These are phyloP conservation scores for Thunnus thynnus DNA, from an alignment of 2,113 vertebrate genomes.

Conservation along the genomic window DNA sequence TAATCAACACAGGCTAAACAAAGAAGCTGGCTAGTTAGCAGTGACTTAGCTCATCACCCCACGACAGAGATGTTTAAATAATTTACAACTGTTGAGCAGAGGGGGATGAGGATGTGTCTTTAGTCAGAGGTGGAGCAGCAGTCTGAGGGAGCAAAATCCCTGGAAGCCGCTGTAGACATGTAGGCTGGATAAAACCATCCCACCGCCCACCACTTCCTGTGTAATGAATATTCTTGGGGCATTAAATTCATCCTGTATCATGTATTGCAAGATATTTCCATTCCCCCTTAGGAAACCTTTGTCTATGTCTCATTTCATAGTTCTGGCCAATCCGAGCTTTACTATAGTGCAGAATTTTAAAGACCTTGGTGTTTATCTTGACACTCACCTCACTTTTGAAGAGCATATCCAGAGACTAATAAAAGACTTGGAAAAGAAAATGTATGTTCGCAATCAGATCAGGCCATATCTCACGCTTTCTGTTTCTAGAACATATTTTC, in stretches of 20 bases:
- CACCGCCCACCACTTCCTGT: conserved; percentile 69
- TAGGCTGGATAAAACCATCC: conserved; percentile 57
- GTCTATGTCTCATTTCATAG: too few relatives aligned
- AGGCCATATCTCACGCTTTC: too few relatives aligned
- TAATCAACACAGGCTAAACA: conserved; percentile 33
- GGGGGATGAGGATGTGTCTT: conserved; percentile 28
- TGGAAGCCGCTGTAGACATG: conserved; percentile 53
- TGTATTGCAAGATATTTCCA: conserved; percentile 19
- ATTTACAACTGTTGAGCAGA: conserved; percentile 49
- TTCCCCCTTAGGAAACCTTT: too few relatives aligned
- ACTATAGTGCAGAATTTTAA: too few relatives aligned
- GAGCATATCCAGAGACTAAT: too few relatives aligned
- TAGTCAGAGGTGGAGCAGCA: conserved; percentile 59
- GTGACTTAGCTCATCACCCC: conserved; percentile 19
- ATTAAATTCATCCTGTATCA: conserved; percentile 34
- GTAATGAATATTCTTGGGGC: conserved; percentile 54
- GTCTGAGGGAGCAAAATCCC: conserved; percentile 56
- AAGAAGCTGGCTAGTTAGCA: conserved; percentile 5
- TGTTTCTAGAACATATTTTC: too few relatives aligned
- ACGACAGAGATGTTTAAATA: conserved; percentile 56
- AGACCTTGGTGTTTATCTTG: too few relatives aligned
- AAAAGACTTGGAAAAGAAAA: too few relatives aligned
- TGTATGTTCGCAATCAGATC: too few relatives aligned
- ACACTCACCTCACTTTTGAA: too few relatives aligned
- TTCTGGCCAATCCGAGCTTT: too few relatives aligned